Conservation (phyloP, 2,113 vertebrate genomes). For the Hippocampus abdominalis region DNA sequence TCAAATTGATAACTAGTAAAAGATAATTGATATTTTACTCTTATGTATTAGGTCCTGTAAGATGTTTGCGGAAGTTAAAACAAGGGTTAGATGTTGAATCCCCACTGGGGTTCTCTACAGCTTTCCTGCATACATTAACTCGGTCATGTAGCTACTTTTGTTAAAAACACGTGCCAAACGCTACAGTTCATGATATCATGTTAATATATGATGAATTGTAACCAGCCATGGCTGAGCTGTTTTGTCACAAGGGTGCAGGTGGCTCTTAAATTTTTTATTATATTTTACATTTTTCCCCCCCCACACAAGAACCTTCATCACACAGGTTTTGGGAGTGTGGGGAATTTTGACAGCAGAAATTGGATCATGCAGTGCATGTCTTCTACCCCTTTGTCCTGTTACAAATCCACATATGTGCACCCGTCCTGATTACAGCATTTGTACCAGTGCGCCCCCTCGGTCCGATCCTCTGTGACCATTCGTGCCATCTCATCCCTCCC, state of each 20-base stretch:
- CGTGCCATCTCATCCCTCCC: constrained; percentile 53
- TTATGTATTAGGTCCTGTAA: constrained; percentile 1
- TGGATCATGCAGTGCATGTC: constrained; percentile 18
- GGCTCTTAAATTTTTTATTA: constrained; percentile 16
- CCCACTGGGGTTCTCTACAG: not conserved
- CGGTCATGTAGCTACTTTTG: not conserved
- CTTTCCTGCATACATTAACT: not conserved
- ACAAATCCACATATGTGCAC: constrained; percentile 8
- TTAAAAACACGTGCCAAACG: constrained; percentile 12
- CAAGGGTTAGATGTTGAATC: constrained; percentile 9
- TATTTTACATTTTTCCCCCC: constrained; percentile 10
- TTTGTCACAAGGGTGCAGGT: constrained; percentile 28
- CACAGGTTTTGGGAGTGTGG: constrained; percentile 12
- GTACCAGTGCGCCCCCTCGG: constrained; percentile 30
- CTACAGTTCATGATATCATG: constrained; percentile 18
- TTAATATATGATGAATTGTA: constrained; percentile 21
- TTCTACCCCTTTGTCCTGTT: constrained; percentile 20
- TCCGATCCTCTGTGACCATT: constrained; percentile 37
- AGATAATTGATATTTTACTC: not conserved
- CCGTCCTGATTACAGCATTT: constrained; percentile 17
- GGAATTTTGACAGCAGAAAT: constrained; percentile 13
- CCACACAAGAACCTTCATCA: constrained; percentile 7
- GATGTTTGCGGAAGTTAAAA: not conserved
- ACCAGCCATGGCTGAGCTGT: constrained; percentile 5
- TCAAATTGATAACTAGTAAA: too few relatives aligned